Evolutionary conservation across 2,113 vertebrate species (phyloP).

Genomic region (Pelecanus crispus): DNA sequence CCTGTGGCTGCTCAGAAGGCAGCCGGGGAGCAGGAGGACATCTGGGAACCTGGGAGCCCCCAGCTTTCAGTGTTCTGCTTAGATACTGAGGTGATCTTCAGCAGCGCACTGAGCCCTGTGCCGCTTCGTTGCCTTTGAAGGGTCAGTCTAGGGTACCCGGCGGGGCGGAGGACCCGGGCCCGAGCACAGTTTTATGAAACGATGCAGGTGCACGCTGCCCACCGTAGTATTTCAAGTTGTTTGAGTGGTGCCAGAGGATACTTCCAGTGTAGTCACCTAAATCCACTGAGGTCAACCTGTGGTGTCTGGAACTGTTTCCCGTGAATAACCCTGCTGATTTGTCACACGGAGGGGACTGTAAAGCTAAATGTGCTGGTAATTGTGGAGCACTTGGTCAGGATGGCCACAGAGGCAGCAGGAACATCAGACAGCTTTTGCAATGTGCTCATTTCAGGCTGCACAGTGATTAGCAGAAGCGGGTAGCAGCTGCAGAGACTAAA

Average conservation of each 20-base stretch:
- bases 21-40: not conserved
- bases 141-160: accelerated
- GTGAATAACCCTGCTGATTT: not conserved
- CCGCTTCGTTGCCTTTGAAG: not conserved
- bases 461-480: accelerated
- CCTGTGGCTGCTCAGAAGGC: not conserved
- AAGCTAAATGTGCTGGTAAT: accelerated
- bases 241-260: not conserved
- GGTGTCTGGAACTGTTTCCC: not conserved
- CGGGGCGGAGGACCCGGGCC: accelerated
- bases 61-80: not conserved
- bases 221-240: not conserved
- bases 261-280: not conserved
- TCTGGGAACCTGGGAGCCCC: not conserved
- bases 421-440: not conserved
- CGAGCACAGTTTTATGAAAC: accelerated
- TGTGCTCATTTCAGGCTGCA: not conserved
- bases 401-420: not conserved
- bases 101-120: not conserved
- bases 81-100: not conserved
- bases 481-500: not conserved
- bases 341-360: accelerated
- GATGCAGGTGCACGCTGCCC: not conserved
- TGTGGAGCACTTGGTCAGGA: accelerated
- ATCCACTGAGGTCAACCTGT: not conserved